Conservation (phyloP, 2,888 invertebrate species). For the Cyaniris semiargus region DNA sequence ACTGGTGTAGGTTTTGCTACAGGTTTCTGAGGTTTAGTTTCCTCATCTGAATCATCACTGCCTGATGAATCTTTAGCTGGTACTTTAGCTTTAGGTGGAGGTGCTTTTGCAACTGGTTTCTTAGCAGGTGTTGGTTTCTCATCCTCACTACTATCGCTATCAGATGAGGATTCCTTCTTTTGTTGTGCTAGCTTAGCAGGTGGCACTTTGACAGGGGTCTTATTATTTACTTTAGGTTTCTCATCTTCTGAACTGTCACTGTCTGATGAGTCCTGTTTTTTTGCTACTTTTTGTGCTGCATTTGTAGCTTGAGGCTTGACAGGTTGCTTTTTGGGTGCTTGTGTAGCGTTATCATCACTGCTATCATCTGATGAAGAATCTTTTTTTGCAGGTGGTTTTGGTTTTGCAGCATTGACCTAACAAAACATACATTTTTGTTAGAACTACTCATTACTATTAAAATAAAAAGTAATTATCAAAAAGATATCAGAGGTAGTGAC, state of each 20-base stretch:
- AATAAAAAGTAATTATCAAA: slow-evolving; percentile 1
- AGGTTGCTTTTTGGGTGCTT: slow-evolving; percentile 48
- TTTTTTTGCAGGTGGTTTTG: slow-evolving; percentile 56
- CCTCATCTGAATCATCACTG: slow-evolving; percentile 56
- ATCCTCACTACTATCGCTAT: slow-evolving; percentile 57
- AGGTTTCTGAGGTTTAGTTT: slow-evolving; percentile 41
- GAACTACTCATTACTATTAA: background rate
- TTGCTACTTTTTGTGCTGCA: slow-evolving; percentile 45
- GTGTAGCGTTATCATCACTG: slow-evolving; percentile 58
- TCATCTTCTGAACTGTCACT: slow-evolving; percentile 61
- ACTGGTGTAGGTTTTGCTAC: slow-evolving; percentile 43
- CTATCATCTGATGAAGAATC: slow-evolving; percentile 60
- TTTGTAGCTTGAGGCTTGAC: slow-evolving; percentile 49
- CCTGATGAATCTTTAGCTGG: slow-evolving; percentile 47
- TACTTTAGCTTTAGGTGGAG: slow-evolving; percentile 42
- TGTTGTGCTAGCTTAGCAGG: slow-evolving; percentile 45
- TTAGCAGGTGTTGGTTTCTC: slow-evolving; percentile 46
- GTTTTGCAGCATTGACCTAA: slow-evolving; percentile 44
- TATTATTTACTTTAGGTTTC: slow-evolving; percentile 35
- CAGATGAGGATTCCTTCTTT: slow-evolving; percentile 55
- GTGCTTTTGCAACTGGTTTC: slow-evolving; percentile 35
- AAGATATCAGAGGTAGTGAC: slow-evolving; percentile 70
- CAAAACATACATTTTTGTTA: slow-evolving; percentile 33
- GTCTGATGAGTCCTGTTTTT: slow-evolving; percentile 61
- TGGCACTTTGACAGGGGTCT: slow-evolving; percentile 36